Evolutionary conservation across 2,797 vertebrate genomes (phyloP).

Genomic region (Pygocentrus nattereri): DNA sequence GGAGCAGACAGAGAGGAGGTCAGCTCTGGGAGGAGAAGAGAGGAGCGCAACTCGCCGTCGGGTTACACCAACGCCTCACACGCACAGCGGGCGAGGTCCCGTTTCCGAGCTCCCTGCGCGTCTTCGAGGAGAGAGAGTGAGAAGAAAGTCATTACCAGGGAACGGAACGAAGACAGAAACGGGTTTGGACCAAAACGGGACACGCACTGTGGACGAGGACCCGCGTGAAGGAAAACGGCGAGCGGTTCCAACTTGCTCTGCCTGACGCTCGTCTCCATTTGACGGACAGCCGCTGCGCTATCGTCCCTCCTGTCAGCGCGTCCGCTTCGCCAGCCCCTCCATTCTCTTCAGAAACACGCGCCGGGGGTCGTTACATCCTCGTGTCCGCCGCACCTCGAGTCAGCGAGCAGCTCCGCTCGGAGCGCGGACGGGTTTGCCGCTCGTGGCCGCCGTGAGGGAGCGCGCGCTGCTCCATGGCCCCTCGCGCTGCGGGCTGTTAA

Average conservation of each 20-base stretch:
- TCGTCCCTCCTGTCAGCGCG: not conserved
- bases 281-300: not conserved
- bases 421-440: not conserved
- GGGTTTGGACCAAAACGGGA: not conserved
- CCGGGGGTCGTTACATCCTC: slow-evolving; percentile 13
- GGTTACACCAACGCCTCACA: not conserved
- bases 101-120: not conserved
- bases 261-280: not conserved
- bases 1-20: not conserved
- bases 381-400: not conserved
- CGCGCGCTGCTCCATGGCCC: slow-evolving; percentile 39
- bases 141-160: not conserved
- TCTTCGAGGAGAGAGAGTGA: not conserved
- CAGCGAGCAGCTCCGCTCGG: not conserved
- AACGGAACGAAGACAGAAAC: not conserved
- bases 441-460: not conserved
- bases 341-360: not conserved
- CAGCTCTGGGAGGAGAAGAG: not conserved
- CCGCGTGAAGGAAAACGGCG: not conserved
- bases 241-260: not conserved
- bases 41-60: too few relatives aligned
- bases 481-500: not conserved
- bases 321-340: not conserved
- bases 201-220: not conserved
- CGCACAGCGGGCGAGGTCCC: not conserved